Evolutionary conservation across 2,888 invertebrate genomes (phyloP), one percentile per base, ranked within the genome.

Genomic region (Drosophila maculinotata): DNA sequence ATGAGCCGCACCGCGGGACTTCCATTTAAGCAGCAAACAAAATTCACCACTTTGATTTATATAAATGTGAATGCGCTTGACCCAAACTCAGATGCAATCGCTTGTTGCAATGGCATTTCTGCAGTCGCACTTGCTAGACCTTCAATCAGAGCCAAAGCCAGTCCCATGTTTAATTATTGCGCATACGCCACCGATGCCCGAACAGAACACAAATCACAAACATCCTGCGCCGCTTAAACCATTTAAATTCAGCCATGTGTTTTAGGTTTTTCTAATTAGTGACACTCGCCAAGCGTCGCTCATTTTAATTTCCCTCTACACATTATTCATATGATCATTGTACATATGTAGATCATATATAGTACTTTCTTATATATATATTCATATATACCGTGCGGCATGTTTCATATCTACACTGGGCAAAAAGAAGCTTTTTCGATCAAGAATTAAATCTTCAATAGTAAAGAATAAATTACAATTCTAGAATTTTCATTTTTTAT

Each of bases 61-160:
- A 44, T 59, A 82, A 85, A 80, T 81, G 71, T 54, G 81, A 80
- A 82, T 80, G 80, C 69, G 83, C 80, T 81, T 81, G 80, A 81
- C 80, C 80, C 73, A 80, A 81, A 76, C 77, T 66, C 45, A 60
- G 6, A 60, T 47, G 39, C 25, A 30, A 23, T n/a, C 57, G 31
- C 20, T 28, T 51, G 17, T 33, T 48, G 5, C 52, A 44, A 33
- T 49, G 26, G 28, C 23, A 44, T 39, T 39, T 53, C 65, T 56
- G 51, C 57, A 58, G 52, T 52, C 30, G 47, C 59, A 59, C 57
- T 64, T 63, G 44, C 42, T 33, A 36, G 59, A 75, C 75, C 81
- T 75, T 78, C 66, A 58, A 30, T 31, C 31, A 28, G 56, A 31
- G 15, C 45, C 56, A 33, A 20, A 30, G 20, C 42, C 59, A 31